Base-by-base conservation (phyloP, 92 coral and sea anemone genomes). In the Desmophyllum pertusum region DNA sequence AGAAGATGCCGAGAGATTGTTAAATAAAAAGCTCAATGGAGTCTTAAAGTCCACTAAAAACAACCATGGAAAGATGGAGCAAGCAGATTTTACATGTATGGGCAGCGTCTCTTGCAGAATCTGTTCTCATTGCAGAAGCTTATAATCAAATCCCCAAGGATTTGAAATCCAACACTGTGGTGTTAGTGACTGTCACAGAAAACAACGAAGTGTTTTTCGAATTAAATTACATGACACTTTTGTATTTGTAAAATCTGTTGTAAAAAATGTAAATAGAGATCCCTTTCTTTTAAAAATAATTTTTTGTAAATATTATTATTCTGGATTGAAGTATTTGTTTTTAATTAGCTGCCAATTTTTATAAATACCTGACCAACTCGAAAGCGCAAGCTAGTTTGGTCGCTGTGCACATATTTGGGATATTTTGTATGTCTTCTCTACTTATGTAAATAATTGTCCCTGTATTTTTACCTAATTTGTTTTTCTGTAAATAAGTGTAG, bases 31-130 rank as follows among this genome's bases (percentile, higher is more conserved):
- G 83, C 80, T 94, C 3, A 87, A 50, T 39, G 98, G 98, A 51
- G 93, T 94, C 17, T 57, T 86, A 57, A 78, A 6, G 36, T 91
- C 98, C 23, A 55, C 93, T 4, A 90, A 89, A 70, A 94, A 94
- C 71, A 92, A n/a, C 92, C 29, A 89, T 94, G 63, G 98, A 94
- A 15, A 64, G 81, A 51, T 94, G 98, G 98, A 84, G 81, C 51
- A 94, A 94, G 76, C 98, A 94, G 51, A 90, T 94, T 72, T 86
- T 94, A 63, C 98, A 94, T 48, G 84, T 94, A 37, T 94, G 98
- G 98, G 95, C 93, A 3, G 71, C 88, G 0, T 86, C 95, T 52
- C 40, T 66, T 17, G 70, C 75, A 1, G 95, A 73, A 7, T 94
- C 91, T 8, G 85, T 77, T 38, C 76, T 78, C 14, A 68, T 89